Base-by-base conservation (phyloP, 2,797 vertebrate genomes). In the Platyrinchus mystaceus region DNA sequence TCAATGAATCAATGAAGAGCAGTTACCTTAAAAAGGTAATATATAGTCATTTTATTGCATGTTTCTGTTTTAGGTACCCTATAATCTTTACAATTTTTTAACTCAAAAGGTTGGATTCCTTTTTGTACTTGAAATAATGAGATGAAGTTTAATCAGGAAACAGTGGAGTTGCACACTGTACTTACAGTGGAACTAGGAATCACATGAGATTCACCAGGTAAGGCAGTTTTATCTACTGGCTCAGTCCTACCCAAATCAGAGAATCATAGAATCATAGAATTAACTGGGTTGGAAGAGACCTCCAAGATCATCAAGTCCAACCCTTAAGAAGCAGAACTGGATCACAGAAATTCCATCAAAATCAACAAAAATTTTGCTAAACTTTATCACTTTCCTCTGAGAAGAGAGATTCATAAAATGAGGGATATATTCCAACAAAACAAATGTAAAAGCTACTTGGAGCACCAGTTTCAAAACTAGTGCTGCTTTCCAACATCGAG, bases 31-130 rank as follows among this genome's bases (percentile, higher is more conserved):
- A 56, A 89, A 92, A 90, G 69, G 71, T 87, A 93, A 70, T 82
- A 89, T 89, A 88, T 66, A 88, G 71, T 68, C 10, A 28, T 62
- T 96, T 95, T 84, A 83, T 93, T 83, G 76, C 47, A 81, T 9
- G n/a, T 95, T 93, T 84, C 27, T 8, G 53, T 84, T 73, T 95
- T 34, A 49, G 50, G 46, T 64, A 86, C 26, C 70, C 73, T 53
- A 24, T 74, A 63, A 68, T 62, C 10, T 82, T 90, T 79, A 18
- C 47, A 43, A 4, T 22, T 70, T 83, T 78, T 47, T n/a, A 75
- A 75, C n/a, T 85, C 49, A 59, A 24, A 86, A 68, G 49, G 20
- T 7, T 60, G 30, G 56, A 58, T 74, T 92, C 58, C 20, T 73
- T 84, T 95, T 50, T 62, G 46, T 49, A 58, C 2, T 1, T 59